A percentile compares a stretch with the other conserved stretches of the same genome.
Evolutionary conservation across 2,113 vertebrate species (phyloP).

Genomic region (Synodontis membranacea): DNA sequence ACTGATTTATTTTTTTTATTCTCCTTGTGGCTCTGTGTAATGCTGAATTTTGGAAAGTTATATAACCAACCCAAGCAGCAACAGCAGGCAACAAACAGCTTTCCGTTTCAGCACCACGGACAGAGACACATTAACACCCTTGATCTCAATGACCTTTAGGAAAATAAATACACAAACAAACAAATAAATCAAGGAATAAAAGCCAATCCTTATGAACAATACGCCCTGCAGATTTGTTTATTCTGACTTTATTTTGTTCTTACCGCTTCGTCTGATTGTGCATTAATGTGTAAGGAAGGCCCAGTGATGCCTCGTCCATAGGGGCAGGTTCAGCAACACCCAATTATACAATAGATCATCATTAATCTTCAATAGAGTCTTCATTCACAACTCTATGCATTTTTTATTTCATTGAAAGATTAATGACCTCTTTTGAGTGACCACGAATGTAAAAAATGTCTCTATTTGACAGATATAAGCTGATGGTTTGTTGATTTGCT

Average conservation of each 20-base stretch:
- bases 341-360: slow-evolving; percentile 41
- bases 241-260: background rate
- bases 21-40: background rate
- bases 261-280: background rate
- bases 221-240: background rate
- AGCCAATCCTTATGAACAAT: background rate
- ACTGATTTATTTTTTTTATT: background rate
- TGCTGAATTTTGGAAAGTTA: background rate
- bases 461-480: background rate
- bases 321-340: background rate
- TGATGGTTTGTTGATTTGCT: background rate
- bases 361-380: slow-evolving; percentile 37
- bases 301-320: background rate
- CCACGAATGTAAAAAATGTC: background rate
- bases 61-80: background rate
- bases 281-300: slow-evolving; percentile 57
- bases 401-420: background rate
- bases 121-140: slow-evolving; percentile 32
- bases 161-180: no score
- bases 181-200: no score
- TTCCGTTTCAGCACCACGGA: slow-evolving; percentile 53
- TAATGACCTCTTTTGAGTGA: background rate
- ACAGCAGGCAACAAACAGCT: background rate
- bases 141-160: background rate
- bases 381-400: background rate